Base-by-base conservation (phyloP, 35 echinoderm and acorn worm genomes). In the Hemicentrotus pulcherrimus region DNA sequence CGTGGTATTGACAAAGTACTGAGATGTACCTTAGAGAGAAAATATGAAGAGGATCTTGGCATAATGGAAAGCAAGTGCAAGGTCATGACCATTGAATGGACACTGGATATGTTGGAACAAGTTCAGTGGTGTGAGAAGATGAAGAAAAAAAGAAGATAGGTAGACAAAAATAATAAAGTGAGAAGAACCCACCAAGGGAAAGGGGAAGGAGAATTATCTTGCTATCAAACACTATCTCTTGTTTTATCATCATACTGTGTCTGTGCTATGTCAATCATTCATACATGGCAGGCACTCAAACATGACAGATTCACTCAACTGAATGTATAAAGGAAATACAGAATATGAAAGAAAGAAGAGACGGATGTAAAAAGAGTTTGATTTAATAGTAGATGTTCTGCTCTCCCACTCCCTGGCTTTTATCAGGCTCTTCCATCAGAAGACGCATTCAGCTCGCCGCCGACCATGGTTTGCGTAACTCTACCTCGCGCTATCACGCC, bases 401-500 rank as follows among this genome's bases (percentile, higher is more conserved):
- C 65, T 18, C 65, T 78, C 65, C 28, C 65, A 28, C 65, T 78
- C 65, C 4, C 65, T 78, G 22, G 19, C 65, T n/a, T n/a, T n/a
- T 78, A 78, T 78, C 65, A 78, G 6, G 24, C 65, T 28, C 19
- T n/a, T 78, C 28, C 65, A 78, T 78, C 65, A n/a, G 28, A 22
- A 78, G 65, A n/a, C 65, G 65, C 22, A 18, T 78, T 78, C 65
- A 78, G 24, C 65, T 78, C 65, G 65, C 65, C 65, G 65, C 65
- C 65, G 65, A 78, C 65, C 65, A 78, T 78, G 65, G 65, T 78
- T 78, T 78, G 65, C 65, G 88, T 90, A 90, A 90, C 88, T 19
- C n/a, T 41, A 90, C 88, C 88, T 90, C 88, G 5, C n/a, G 22
- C 88, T 90, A 90, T 90, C 88, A 41, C 88, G 88, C 32, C 88